Conservation (phyloP, 2,113 vertebrate genomes). For the Lipotes vexillifer region DNA sequence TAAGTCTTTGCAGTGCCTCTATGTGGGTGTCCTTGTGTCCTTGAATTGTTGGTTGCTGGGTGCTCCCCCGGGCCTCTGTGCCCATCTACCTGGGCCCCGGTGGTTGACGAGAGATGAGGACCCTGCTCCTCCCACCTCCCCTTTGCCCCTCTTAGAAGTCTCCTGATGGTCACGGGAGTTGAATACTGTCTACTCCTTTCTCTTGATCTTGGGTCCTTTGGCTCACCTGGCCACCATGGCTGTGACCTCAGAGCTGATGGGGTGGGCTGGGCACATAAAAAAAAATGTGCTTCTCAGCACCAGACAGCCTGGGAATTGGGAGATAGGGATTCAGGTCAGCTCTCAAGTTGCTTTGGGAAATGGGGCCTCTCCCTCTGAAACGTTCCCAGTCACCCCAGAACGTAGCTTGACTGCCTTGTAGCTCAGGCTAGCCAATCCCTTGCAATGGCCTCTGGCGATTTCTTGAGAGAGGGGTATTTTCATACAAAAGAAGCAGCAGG, state of each 20-base stretch:
- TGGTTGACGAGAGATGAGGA: not conserved
- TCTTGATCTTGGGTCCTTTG: not conserved
- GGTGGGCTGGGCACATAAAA: not conserved
- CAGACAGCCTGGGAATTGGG: not conserved
- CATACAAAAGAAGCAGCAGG: not conserved
- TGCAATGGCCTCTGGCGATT: not conserved
- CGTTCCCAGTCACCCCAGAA: not conserved
- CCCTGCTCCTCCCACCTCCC: not conserved
- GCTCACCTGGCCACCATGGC: not conserved
- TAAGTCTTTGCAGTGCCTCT: constrained; percentile 42
- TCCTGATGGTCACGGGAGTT: not conserved
- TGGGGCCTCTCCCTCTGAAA: not conserved
- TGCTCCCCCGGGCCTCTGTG: not conserved
- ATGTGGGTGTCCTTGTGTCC: constrained; percentile 50
- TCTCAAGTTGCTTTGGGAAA: not conserved
- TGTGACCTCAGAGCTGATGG: not conserved
- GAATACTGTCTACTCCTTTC: not conserved
- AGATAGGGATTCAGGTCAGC: not conserved
- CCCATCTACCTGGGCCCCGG: not conserved
- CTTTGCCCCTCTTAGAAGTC: not conserved
- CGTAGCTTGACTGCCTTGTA: not conserved
- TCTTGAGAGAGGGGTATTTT: not conserved
- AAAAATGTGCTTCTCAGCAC: not conserved
- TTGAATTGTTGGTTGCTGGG: not conserved
- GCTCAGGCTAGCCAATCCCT: not conserved